These are phyloP conservation scores for Pristionchus fissidentatus DNA, from an alignment of 2,888 invertebrate species.

Conservation along the genomic window DNA sequence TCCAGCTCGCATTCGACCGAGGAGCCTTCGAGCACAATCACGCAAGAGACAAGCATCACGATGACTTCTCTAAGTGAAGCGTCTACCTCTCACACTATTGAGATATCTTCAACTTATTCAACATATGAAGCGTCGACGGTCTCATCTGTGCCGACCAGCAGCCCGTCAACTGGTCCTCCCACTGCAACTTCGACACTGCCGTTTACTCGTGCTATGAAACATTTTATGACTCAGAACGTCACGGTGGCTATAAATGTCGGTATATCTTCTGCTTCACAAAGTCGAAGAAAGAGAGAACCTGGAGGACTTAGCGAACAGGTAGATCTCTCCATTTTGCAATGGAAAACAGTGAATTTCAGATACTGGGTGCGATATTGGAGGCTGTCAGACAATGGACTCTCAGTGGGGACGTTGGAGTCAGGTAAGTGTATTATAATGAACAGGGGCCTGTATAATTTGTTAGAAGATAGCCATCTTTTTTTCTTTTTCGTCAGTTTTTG, in stretches of 20 bases:
- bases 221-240: neutral
- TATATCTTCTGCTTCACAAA: neutral
- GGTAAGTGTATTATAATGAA: neutral
- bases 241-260: neutral
- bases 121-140: neutral
- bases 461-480: no score
- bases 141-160: neutral
- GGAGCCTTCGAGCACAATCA: no score
- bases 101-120: neutral
- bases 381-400: neutral
- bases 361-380: neutral
- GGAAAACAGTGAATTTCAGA: neutral
- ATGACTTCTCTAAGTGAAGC: no score
- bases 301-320: neutral
- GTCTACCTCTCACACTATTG: no score
- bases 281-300: neutral
- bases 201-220: neutral
- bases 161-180: neutral
- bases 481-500: no score
- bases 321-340: no score
- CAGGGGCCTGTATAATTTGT: no score
- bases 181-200: neutral
- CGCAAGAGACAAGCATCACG: no score
- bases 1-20: no score
- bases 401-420: neutral